Conservation (phyloP, 2,888 invertebrate genomes). For the Eilema sororculum region DNA sequence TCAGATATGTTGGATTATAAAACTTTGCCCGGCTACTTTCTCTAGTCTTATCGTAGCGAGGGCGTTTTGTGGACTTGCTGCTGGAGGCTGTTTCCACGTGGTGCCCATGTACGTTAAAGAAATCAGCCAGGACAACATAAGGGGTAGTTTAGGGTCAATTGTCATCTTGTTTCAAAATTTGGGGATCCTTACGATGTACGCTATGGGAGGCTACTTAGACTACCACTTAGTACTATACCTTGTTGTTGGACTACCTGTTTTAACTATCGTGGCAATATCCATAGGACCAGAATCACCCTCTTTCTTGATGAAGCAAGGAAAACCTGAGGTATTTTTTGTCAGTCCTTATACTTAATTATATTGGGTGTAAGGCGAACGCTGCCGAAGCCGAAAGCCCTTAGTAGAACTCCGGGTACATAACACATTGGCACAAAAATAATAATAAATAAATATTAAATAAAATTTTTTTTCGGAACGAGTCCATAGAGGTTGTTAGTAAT, state of each 20-base stretch:
- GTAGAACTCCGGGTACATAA: too few relatives aligned
- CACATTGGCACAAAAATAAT: too few relatives aligned
- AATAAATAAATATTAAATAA: too few relatives aligned
- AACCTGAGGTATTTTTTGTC: constrained; percentile 57
- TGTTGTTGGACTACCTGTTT: constrained; percentile 55
- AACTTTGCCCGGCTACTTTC: constrained; percentile 48
- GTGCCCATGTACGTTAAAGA: constrained; percentile 70
- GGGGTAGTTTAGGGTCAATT: constrained; percentile 64
- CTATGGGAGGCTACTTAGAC: constrained; percentile 65
- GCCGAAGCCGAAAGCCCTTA: too few relatives aligned
- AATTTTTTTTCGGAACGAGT: too few relatives aligned
- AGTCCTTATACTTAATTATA: not conserved
- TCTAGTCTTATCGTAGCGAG: constrained; percentile 59
- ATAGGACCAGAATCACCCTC: constrained; percentile 74
- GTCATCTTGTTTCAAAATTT: constrained; percentile 59
- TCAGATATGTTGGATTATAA: constrained; percentile 55
- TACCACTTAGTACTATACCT: constrained; percentile 64
- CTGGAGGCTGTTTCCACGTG: constrained; percentile 63
- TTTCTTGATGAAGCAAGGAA: constrained; percentile 66
- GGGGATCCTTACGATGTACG: constrained; percentile 64
- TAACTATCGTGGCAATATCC: constrained; percentile 56
- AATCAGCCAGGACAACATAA: constrained; percentile 66
- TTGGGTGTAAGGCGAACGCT: too few relatives aligned
- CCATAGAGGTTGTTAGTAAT: too few relatives aligned
- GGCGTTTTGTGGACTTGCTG: constrained; percentile 57